These are phyloP conservation scores for Pseudococcus viburni DNA, from an alignment of 2,888 invertebrate genomes.

Conservation along the genomic window DNA sequence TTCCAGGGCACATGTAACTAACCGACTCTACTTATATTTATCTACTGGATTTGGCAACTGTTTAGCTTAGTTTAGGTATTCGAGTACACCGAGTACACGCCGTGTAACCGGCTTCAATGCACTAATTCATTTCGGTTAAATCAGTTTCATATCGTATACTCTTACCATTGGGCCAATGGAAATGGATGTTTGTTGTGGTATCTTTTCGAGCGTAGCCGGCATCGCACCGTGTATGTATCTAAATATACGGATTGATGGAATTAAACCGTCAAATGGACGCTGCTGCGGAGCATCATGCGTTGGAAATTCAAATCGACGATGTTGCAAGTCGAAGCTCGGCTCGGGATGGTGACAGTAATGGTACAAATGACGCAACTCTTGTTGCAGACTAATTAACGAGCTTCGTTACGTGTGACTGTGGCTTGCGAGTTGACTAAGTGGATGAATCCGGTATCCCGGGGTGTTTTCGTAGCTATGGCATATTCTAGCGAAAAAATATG, in stretches of 20 bases:
- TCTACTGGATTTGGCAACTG: not conserved
- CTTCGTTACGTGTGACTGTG: not conserved
- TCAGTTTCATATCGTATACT: not conserved
- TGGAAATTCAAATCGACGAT: not conserved
- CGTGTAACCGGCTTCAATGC: slow-evolving; percentile 45
- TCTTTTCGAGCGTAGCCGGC: slow-evolving; percentile 17
- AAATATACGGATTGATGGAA: not conserved
- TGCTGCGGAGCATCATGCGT: not conserved
- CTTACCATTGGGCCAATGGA: too few relatives aligned
- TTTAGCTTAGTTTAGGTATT: not conserved
- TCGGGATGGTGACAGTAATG: not conserved
- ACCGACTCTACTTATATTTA: too few relatives aligned
- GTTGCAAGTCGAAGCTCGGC: not conserved
- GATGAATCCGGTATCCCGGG: too few relatives aligned
- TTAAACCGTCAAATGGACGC: slow-evolving; percentile 34
- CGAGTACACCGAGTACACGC: not conserved
- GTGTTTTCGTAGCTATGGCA: too few relatives aligned
- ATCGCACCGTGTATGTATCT: not conserved
- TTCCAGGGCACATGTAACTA: too few relatives aligned
- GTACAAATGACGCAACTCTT: not conserved
- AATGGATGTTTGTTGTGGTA: not conserved
- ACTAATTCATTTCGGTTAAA: slow-evolving; percentile 35
- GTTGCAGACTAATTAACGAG: not conserved
- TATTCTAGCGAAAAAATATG: too few relatives aligned
- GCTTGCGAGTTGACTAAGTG: too few relatives aligned